Evolutionary conservation across 2,797 vertebrate genomes (phyloP).

Genomic region (Sebastes trivittatus): DNA sequence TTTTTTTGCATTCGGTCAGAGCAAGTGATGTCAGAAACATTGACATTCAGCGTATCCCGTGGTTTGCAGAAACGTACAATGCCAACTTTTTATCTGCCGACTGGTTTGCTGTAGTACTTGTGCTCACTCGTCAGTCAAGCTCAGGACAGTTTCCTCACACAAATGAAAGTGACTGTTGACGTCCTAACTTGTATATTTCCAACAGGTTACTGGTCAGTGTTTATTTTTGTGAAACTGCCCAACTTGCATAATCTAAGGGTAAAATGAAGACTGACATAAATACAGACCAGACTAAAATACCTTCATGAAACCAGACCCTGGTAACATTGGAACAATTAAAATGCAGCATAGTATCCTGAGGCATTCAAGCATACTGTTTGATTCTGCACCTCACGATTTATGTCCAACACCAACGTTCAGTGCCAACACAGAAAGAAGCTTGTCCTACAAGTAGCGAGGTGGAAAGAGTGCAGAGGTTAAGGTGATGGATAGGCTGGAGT

Average conservation of each 20-base stretch:
- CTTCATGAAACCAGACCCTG: neutral
- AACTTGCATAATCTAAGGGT: neutral
- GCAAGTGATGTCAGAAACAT: neutral
- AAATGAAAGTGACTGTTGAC: neutral
- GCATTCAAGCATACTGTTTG: neutral
- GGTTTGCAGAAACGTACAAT: neutral
- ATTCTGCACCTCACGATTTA: neutral
- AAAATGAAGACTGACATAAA: neutral
- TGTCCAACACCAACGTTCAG: neutral
- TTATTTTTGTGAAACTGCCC: neutral
- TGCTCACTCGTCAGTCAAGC: neutral
- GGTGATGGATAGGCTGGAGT: neutral
- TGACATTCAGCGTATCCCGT: neutral
- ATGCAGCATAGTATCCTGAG: neutral
- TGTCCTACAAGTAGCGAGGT: neutral
- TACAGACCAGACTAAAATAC: too few relatives aligned
- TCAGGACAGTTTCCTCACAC: neutral
- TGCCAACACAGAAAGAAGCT: neutral
- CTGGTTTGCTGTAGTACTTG: neutral
- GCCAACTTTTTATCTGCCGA: accelerated
- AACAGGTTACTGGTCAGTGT: neutral
- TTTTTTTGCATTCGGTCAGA: neutral
- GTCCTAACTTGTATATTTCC: neutral
- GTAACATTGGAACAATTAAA: too few relatives aligned
- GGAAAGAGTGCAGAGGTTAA: neutral